Evolutionary conservation across 2,888 invertebrate species (phyloP).

Genomic region (Phengaris arion): DNA sequence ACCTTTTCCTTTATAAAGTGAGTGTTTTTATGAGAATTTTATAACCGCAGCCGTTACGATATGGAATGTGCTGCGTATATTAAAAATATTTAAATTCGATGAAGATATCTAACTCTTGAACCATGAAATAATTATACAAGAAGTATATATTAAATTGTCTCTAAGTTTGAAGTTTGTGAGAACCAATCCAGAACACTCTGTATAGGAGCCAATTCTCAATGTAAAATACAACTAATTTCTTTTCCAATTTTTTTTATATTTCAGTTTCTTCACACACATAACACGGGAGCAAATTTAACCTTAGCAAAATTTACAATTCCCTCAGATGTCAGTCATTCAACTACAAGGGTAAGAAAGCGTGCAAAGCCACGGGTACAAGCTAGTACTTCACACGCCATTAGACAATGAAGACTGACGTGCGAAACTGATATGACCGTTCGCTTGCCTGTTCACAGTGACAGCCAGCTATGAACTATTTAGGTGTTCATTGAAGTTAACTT

Average conservation of each 20-base stretch:
- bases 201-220: neutral
- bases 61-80: slow-evolving; percentile 6
- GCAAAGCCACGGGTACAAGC: neutral
- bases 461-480: slow-evolving; percentile 13
- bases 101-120: neutral
- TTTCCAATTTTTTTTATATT: too few species aligned
- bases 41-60: slow-evolving; percentile 5
- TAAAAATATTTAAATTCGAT: neutral
- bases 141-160: too few species aligned
- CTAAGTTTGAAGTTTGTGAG: too few species aligned
- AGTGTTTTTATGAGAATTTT: neutral
- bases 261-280: too few species aligned
- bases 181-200: neutral
- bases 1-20: neutral
- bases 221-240: neutral
- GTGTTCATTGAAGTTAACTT: neutral
- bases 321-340: neutral
- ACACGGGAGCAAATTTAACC: too few species aligned
- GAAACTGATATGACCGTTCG: neutral
- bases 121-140: neutral
- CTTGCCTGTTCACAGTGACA: neutral
- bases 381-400: neutral
- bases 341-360: neutral
- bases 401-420: slow-evolving; percentile 6
- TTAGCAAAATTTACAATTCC: neutral